These are phyloP conservation scores for Drosophila triauraria DNA, from an alignment of 1,140 invertebrate genomes.

Conservation along the genomic window DNA sequence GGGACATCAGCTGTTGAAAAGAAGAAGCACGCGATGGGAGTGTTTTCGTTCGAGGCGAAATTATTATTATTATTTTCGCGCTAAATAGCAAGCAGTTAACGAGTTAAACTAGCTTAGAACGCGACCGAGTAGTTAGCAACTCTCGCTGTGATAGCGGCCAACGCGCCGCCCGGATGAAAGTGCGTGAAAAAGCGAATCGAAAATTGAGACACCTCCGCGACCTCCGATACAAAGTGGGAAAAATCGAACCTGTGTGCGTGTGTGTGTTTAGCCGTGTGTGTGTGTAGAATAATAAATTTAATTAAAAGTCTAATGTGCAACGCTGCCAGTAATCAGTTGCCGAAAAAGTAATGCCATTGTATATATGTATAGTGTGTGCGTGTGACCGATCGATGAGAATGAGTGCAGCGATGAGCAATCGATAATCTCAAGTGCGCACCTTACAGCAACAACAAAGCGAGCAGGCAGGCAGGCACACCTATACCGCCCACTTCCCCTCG, in stretches of 20 bases:
- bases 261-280: slow-evolving; percentile 25
- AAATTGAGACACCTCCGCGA: slow-evolving; percentile 62
- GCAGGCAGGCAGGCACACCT: slow-evolving; percentile 23
- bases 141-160: slow-evolving; percentile 32
- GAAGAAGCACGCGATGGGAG: slow-evolving; percentile 70
- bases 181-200: slow-evolving; percentile 47
- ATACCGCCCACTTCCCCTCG: slow-evolving; percentile 8
- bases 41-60: slow-evolving; percentile 65
- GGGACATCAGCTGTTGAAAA: slow-evolving; percentile 85
- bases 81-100: slow-evolving; percentile 50
- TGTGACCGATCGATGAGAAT: slow-evolving; percentile 33
- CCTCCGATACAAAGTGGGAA: slow-evolving; percentile 77
- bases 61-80: slow-evolving; percentile 63
- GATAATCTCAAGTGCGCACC: slow-evolving; percentile 20
- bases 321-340: slow-evolving; percentile 35
- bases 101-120: slow-evolving; percentile 46
- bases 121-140: slow-evolving; percentile 14
- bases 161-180: slow-evolving; percentile 27
- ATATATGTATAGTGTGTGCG: slow-evolving; percentile 41
- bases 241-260: slow-evolving; percentile 69
- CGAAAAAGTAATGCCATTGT: slow-evolving; percentile 46
- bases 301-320: slow-evolving; percentile 54
- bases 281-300: slow-evolving; percentile 64
- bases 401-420: slow-evolving; percentile 48
- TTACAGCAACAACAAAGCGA: slow-evolving; percentile 21